Percentiles rank a stretch among this genome's conserved stretches.
These are phyloP conservation scores for Heliconius sara DNA, from an alignment of 2,888 invertebrate species.

Conservation along the genomic window DNA sequence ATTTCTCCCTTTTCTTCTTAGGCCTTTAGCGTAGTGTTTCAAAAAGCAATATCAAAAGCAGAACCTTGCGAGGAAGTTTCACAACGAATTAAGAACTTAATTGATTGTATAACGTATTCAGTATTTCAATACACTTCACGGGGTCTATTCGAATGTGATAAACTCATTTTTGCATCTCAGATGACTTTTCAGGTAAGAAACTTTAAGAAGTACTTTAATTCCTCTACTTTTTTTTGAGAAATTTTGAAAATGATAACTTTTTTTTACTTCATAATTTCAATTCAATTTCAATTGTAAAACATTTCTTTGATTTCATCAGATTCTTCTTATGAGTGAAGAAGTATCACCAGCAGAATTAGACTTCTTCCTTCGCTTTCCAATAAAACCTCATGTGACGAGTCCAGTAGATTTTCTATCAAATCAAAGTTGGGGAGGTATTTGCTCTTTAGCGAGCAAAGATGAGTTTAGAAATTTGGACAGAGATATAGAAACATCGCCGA, in stretches of 20 bases:
- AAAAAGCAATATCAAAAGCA: conserved; percentile 96
- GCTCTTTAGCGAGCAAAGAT: conserved; percentile 94
- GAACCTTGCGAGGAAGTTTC: conserved; percentile 91
- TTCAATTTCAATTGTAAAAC: too few species aligned
- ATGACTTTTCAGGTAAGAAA: conserved; percentile 94
- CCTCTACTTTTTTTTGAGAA: too few species aligned
- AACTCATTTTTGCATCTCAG: conserved; percentile 97
- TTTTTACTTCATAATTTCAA: too few species aligned
- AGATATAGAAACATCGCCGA: conserved; percentile 98
- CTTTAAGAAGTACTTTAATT: too few species aligned
- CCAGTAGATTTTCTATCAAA: conserved; percentile 98
- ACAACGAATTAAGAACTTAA: conserved; percentile 92
- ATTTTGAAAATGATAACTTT: too few species aligned
- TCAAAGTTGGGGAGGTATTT: conserved; percentile 97
- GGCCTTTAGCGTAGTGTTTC: conserved; percentile 99
- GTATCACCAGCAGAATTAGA: conserved; percentile 93
- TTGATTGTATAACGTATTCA: conserved; percentile 96
- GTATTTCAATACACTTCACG: conserved; percentile 97
- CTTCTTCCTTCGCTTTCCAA: conserved; percentile 95
- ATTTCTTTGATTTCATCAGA: conserved; percentile 76
- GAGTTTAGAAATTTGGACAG: conserved; percentile 97
- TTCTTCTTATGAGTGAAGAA: conserved; percentile 93
- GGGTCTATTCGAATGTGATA: conserved; percentile 97
- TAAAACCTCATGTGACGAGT: conserved; percentile 95
- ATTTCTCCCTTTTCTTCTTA: conserved; percentile 57